Evolutionary conservation across 1,140 invertebrate species (phyloP).

Genomic region (Harpegnathos saltator): DNA sequence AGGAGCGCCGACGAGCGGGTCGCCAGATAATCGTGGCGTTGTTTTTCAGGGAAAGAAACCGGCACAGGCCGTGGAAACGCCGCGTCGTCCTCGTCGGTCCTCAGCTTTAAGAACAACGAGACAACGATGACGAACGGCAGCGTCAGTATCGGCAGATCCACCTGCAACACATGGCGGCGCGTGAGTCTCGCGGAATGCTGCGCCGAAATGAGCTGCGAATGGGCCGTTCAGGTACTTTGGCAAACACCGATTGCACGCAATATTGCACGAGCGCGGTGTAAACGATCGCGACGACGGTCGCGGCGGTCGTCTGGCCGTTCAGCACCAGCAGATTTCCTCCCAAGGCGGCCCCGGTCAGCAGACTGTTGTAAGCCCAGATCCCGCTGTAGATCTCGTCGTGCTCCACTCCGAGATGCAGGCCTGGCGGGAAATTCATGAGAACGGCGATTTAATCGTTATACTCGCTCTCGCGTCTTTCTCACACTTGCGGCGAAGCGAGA

Average conservation of each 20-base stretch:
- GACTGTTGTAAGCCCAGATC: constrained; percentile 84
- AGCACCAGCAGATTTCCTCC: constrained; percentile 83
- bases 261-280: constrained; percentile 82
- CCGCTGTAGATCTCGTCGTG: constrained; percentile 79
- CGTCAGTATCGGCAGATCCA: constrained; percentile 79
- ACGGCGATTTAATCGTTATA: constrained; percentile 34
- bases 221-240: constrained; percentile 66
- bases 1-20: background rate
- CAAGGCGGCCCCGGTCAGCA: constrained; percentile 80
- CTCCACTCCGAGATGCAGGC: constrained; percentile 75
- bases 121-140: constrained; percentile 82
- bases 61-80: constrained; percentile 71
- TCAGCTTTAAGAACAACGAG: constrained; percentile 81
- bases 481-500: no score
- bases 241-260: constrained; percentile 69
- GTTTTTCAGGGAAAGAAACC: constrained; percentile 81
- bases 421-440: constrained; percentile 43
- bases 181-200: background rate
- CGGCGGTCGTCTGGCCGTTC: constrained; percentile 80
- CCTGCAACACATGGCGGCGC: constrained; percentile 72
- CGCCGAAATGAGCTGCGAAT: background rate
- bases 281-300: constrained; percentile 79
- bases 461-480: background rate
- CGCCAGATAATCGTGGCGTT: constrained; percentile 73
- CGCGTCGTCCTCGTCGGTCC: constrained; percentile 68